Evolutionary conservation across 2,113 vertebrate species (phyloP).

Genomic region (Ptilorrhoa leucosticta): DNA sequence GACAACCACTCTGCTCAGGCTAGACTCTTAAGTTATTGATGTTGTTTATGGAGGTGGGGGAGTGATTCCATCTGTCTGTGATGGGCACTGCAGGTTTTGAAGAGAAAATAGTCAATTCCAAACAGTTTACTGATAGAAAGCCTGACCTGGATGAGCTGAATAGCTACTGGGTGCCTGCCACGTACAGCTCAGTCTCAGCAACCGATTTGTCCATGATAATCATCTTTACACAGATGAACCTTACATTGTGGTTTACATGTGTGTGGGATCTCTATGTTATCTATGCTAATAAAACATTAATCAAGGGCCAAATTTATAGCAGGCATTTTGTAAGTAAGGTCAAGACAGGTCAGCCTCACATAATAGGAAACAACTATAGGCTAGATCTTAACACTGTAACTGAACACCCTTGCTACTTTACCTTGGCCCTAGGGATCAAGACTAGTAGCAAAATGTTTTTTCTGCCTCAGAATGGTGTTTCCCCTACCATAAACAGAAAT

Average conservation of each 20-base stretch:
- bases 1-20: not conserved
- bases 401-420: constrained; percentile 82
- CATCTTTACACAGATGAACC: constrained; percentile 74
- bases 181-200: constrained; percentile 52
- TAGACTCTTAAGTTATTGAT: not conserved
- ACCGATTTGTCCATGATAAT: constrained; percentile 80
- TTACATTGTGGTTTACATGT: constrained; percentile 64
- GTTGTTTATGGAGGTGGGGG: constrained; percentile 34
- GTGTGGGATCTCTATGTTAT: constrained; percentile 74
- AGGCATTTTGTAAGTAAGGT: constrained; percentile 76
- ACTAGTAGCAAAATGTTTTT: constrained; percentile 70
- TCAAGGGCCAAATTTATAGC: constrained; percentile 72
- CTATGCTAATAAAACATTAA: constrained; percentile 85
- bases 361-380: constrained; percentile 90
- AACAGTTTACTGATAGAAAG: not conserved
- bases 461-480: constrained; percentile 19
- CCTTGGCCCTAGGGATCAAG: constrained; percentile 73
- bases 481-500: constrained; percentile 7
- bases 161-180: constrained; percentile 19
- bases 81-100: not conserved
- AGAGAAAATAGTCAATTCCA: not conserved
- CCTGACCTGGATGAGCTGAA: constrained; percentile 25
- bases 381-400: constrained; percentile 79
- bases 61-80: constrained; percentile 29
- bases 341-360: constrained; percentile 80